Base-by-base conservation (phyloP, 2,797 vertebrate species). In the Florisuga fusca region DNA sequence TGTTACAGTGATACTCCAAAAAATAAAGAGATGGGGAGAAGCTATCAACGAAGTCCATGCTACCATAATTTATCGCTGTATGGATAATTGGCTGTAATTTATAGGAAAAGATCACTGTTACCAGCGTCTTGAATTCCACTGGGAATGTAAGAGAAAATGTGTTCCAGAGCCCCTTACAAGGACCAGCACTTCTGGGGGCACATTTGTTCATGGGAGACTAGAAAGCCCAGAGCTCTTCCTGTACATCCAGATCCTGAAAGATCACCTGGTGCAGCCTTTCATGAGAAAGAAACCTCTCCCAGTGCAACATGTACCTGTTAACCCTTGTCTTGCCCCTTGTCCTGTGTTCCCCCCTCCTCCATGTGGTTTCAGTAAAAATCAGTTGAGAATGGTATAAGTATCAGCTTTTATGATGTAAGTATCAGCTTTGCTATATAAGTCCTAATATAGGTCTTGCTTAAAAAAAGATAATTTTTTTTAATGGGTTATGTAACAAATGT, bases 171-270 rank as follows among this genome's bases (percentile, higher is more conserved):
- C 12, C 33, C 3, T 4, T 48, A 36, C 6, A 34, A 36, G 23
- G 15, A 59, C 6, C 15, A 41, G 31, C 36, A 46, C 10, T 41
- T 53, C 25, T 20, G 31, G 59, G 13, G 8, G 20, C 34, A 55
- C 9, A 15, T 46, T n/a, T 1, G 16, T 64, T 0, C 0, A 41
- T 2, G 1, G 22, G 27, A 13, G 17, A 72, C 10, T 1, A 3
- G 26, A 18, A 8, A 66, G 27, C 12, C n/a, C 21, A 51, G 22
- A 26, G 7, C 1, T 51, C 15, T 79, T 53, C 19, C 34, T 51
- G 8, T 64, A 21, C 26, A 72, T 41, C 38, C 38, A 41, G 26
- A 71, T 8, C 25, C 63, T 2, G 1, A 36, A 58, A 45, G n/a
- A n/a, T 23, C 10, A 53, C 15, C 38, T 27, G 12, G 22, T 57